phyloP scores from a whole-genome alignment of 2,888 invertebrate genomes.

The Trissoscelio sp. region DNA sequence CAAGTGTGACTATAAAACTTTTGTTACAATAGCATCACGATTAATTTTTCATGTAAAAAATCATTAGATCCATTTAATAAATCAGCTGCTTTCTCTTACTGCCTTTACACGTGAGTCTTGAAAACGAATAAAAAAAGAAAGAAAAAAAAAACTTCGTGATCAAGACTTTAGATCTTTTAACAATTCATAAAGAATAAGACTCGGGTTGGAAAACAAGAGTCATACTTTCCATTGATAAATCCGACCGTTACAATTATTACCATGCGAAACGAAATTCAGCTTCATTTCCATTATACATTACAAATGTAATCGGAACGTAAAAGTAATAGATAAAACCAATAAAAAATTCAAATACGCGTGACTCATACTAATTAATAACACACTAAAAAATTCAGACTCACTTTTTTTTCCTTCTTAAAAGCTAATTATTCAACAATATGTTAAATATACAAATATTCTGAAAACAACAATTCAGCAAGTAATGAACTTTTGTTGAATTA shows the following conservation, averaged over 20 bases:
- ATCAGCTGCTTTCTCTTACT: not conserved
- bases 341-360: conserved; percentile 26
- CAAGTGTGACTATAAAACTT: too few relatives aligned
- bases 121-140: not conserved
- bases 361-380: conserved; percentile 15
- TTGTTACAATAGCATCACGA: too few relatives aligned
- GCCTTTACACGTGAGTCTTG: not conserved
- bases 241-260: not conserved
- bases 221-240: conserved; percentile 29
- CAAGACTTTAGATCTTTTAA: conserved; percentile 25
- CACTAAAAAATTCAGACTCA: not conserved
- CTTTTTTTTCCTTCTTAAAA: not conserved
- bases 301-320: conserved; percentile 13
- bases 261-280: conserved; percentile 1
- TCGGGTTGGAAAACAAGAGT: conserved; percentile 14
- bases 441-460: too few relatives aligned
- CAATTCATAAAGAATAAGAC: conserved; percentile 33
- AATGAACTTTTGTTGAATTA: too few relatives aligned
- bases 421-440: too few relatives aligned
- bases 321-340: conserved; percentile 10
- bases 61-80: not conserved
- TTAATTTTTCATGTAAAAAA: not conserved
- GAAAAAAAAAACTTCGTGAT: conserved; percentile 17
- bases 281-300: conserved; percentile 8
- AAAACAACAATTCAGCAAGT: too few relatives aligned